Evolutionary conservation across 2,888 invertebrate genomes (phyloP).

Genomic region (Caenorhabditis sinica): DNA sequence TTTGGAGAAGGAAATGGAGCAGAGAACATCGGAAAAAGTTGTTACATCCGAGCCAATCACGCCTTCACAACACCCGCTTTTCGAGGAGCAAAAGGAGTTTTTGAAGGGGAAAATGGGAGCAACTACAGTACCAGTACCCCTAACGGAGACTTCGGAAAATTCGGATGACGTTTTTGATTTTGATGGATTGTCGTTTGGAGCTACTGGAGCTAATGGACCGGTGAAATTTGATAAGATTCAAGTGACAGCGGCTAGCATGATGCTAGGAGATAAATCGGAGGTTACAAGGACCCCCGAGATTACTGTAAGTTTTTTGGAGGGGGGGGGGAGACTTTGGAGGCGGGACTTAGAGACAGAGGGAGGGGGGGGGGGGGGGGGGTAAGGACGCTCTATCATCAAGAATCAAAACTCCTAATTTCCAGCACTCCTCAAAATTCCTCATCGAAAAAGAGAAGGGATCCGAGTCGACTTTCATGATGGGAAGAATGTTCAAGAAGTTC

Average conservation of each 20-base stretch:
- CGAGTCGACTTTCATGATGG: constrained; percentile 47
- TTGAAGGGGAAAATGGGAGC: constrained; percentile 37
- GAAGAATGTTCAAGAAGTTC: constrained; percentile 69
- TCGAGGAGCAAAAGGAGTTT: constrained; percentile 63
- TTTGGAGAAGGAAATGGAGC: constrained; percentile 49
- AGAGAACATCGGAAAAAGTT: constrained; percentile 36
- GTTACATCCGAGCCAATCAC: constrained; percentile 52
- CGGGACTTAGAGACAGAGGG: too few species aligned
- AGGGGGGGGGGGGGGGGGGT: too few species aligned
- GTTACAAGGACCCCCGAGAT: constrained; percentile 36
- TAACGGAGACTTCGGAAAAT: constrained; percentile 54
- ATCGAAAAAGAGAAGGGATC: constrained; percentile 42
- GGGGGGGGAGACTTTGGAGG: too few species aligned
- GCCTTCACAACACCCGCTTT: constrained; percentile 60
- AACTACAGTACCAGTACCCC: background rate
- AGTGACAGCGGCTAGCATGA: constrained; percentile 48
- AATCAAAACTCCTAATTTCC: constrained; percentile 8
- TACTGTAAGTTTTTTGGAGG: constrained; percentile 16
- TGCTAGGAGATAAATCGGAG: constrained; percentile 41
- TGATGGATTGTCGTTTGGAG: constrained; percentile 22
- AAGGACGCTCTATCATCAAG: too few species aligned
- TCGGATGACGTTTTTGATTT: constrained; percentile 59
- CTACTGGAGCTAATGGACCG: background rate
- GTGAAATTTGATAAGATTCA: constrained; percentile 36
- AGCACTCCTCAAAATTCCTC: constrained; percentile 60